Evolutionary conservation across 2,113 vertebrate genomes (phyloP).

Genomic region (Noctilio leporinus): DNA sequence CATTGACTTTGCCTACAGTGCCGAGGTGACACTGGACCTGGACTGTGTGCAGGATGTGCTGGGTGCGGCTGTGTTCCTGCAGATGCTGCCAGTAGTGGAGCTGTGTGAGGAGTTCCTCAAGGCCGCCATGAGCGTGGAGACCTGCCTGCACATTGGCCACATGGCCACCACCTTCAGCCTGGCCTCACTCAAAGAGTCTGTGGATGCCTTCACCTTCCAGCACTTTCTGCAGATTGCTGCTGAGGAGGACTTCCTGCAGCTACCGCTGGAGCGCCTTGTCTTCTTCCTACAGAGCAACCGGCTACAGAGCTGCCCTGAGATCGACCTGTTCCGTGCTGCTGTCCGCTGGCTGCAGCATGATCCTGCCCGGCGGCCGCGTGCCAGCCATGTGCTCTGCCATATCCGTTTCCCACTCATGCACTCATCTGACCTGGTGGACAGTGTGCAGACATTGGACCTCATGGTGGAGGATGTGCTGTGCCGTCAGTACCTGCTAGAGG

Average conservation of each 20-base stretch:
- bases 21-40: constrained; percentile 94
- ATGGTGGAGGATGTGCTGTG: constrained; percentile 96
- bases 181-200: constrained; percentile 92
- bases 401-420: constrained; percentile 97
- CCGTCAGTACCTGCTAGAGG: constrained; percentile 93
- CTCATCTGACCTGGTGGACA: constrained; percentile 95
- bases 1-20: constrained; percentile 96
- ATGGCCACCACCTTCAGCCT: constrained; percentile 98
- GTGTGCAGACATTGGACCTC: constrained; percentile 92
- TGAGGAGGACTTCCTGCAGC: constrained; percentile 96
- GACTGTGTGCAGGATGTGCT: constrained; percentile 98
- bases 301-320: constrained; percentile 91
- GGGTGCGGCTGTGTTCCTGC: constrained; percentile 95
- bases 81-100: constrained; percentile 96
- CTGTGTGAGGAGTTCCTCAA: constrained; percentile 98
- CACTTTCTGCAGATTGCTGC: constrained; percentile 96
- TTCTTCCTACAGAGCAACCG: constrained; percentile 98
- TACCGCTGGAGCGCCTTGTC: constrained; percentile 92
- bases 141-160: constrained; percentile 95
- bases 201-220: constrained; percentile 93
- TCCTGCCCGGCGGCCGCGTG: constrained; percentile 80
- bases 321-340: constrained; percentile 91
- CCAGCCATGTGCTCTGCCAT: constrained; percentile 90
- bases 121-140: constrained; percentile 97
- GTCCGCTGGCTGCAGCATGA: constrained; percentile 93